phyloP scores from a whole-genome alignment of 2,888 invertebrate genomes.

The Trachelus iudaicus region DNA sequence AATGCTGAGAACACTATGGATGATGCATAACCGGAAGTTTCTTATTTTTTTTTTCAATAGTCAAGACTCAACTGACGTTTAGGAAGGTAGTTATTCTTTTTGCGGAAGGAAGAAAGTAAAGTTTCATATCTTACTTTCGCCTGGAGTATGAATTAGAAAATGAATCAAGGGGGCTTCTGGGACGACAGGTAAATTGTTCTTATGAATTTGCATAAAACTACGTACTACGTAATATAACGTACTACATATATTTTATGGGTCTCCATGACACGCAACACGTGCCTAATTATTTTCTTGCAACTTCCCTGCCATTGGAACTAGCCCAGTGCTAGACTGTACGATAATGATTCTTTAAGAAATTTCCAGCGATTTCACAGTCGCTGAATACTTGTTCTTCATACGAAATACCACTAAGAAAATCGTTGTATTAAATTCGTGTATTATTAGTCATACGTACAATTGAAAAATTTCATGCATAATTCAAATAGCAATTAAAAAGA shows the following conservation, averaged over 20 bases:
- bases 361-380: slow-evolving; percentile 28
- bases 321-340: slow-evolving; percentile 14
- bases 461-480: no score
- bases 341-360: slow-evolving; percentile 21
- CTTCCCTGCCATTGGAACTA: slow-evolving; percentile 15
- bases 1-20: not conserved
- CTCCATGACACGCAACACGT: slow-evolving; percentile 53
- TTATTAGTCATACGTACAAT: no score
- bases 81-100: not conserved
- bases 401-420: slow-evolving; percentile 2
- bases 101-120: no score
- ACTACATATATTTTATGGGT: not conserved
- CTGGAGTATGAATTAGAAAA: no score
- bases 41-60: not conserved
- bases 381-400: slow-evolving; percentile 32
- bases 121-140: no score
- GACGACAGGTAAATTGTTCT: not conserved
- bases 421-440: not conserved
- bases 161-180: no score
- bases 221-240: slow-evolving; percentile 2
- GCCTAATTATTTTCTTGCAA: slow-evolving; percentile 57
- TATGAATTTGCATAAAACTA: not conserved
- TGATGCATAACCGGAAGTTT: not conserved
- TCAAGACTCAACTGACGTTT: not conserved
- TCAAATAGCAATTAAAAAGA: no score